Percentiles rank a stretch among this genome's conserved stretches.
phyloP scores from a whole-genome alignment of 2,113 vertebrate species.

The Struthidea cinerea region DNA sequence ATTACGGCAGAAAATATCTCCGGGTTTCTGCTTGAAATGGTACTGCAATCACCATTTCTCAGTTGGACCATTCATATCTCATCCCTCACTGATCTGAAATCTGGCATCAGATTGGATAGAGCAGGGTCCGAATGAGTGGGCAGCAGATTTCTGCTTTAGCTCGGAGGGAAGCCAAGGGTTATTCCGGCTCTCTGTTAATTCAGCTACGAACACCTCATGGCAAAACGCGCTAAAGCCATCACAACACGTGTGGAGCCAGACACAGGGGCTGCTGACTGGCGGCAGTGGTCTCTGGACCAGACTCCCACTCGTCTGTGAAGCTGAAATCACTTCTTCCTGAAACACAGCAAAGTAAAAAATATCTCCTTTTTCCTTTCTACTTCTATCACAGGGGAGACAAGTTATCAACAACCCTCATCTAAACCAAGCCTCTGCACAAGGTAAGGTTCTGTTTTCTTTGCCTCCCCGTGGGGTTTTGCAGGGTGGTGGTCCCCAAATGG shows the following conservation, averaged over 20 bases:
- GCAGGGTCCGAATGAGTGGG: neutral
- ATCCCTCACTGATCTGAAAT: neutral
- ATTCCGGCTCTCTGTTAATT: neutral
- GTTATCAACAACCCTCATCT: constrained; percentile 1
- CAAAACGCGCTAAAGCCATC: neutral
- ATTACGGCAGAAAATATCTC: neutral
- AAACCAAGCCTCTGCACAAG: constrained; percentile 8
- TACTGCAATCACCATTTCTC: neutral
- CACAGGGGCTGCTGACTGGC: neutral
- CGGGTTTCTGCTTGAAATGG: neutral
- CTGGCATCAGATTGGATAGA: neutral
- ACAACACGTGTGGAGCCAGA: accelerated
- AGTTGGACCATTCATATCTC: neutral
- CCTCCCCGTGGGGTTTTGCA: neutral
- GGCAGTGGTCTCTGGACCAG: neutral
- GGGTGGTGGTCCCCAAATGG: neutral
- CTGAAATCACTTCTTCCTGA: neutral
- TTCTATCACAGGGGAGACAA: constrained; percentile 33
- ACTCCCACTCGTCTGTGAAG: neutral
- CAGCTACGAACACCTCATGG: neutral
- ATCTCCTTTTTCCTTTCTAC: neutral
- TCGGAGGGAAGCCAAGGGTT: neutral
- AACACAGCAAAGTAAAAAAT: neutral
- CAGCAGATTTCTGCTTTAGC: neutral
- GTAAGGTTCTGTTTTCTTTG: constrained; percentile 7